Evolutionary conservation across 2,113 vertebrate species (phyloP), one percentile per base, ranked within the genome.

Genomic region (Clarias magur): DNA sequence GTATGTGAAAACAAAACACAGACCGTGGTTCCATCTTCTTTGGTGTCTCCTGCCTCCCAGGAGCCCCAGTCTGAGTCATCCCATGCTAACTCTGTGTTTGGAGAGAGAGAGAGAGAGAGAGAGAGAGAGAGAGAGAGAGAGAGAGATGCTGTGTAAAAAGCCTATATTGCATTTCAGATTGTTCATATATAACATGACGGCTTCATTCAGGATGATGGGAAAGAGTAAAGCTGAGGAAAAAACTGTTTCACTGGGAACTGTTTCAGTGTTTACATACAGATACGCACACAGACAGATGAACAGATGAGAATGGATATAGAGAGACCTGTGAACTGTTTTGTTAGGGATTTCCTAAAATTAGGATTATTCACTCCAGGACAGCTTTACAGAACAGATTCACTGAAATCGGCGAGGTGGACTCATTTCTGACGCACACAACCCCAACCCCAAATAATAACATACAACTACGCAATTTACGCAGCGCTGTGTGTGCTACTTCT

Each of bases 61-160:
- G 94, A 90, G 70, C 94, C 95, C 95, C 95, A 95, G 83, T 95
- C 94, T 34, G 94, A 93, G 3, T 93, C 92, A 68, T 95, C 95
- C 95, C 95, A 95, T 0, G 93, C 87, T 53, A 95, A 88, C 83
- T 95, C 94, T 89, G 93, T 93, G 86, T 94, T 94, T 94, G 21
- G 23, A 42, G 38, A 76, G 11, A 63, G 13, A 42, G 89, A 80
- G n/a, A 57, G 17, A 25, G 63, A 60, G 60, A 60, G 30, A 76
- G 21, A 23, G 60, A 85, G 42, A 1, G 57, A 80, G 11, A 73
- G 17, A 68, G n/a, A 21, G 75, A 21, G 63, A 65, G 63, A 65
- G 63, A n/a, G 63, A 65, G 63, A 65, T 1, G 25, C 38, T 34
- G 30, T 34, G 30, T 42, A 42, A 42, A 42, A 42, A 5, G 5